Base-by-base conservation (phyloP, 1,140 invertebrate genomes). In the Liolophura sinensis region DNA sequence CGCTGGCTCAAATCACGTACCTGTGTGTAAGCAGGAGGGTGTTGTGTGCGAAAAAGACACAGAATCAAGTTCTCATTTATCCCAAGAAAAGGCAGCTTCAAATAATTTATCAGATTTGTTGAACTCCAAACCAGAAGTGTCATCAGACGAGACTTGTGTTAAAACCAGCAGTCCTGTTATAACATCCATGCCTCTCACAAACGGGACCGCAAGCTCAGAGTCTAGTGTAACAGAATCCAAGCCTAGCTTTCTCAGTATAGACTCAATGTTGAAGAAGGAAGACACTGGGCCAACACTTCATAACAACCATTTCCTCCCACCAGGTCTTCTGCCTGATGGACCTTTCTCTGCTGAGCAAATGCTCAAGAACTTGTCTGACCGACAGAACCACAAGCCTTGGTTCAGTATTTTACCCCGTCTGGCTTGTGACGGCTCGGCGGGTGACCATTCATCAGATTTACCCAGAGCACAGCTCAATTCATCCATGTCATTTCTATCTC, bases 391-490 rank as follows among this genome's bases (percentile, higher is more conserved):
- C 60, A 83, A 82, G 64, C 87, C 88, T 27, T 90, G 89, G 88
- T 91, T 91, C 72, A 89, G 87, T 73, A 86, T 91, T 61, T 77
- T 90, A 56, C 87, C 88, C 20, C 84, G 87, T 71, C 87, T 89
- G 64, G 85, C 88, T 12, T 91, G 90, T 84, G 88, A 90, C 77
- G 87, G 86, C 11, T 73, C 80, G 27, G 82, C 84, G 24, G 57
- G 85, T 46, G 31, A 40, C 9, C 31, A 40, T 40, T 40, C 31
- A 40, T 40, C 31, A 5, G 31, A 40, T 40, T 40, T 40, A 40
- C 31, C 31, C 31, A 40, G 67, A 58, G 64, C 59, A 62, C 50
- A 65, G 25, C 68, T 71, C 62, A 65, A 70, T 54, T 62, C 63
- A 47, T 72, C 72, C 14, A 52, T 70, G 48, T 70, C 72, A 52